Percentiles rank a stretch among this genome's conserved stretches.
These are phyloP conservation scores for Eudasyphora cyanicolor DNA, from an alignment of 2,888 invertebrate genomes.

Conservation along the genomic window DNA sequence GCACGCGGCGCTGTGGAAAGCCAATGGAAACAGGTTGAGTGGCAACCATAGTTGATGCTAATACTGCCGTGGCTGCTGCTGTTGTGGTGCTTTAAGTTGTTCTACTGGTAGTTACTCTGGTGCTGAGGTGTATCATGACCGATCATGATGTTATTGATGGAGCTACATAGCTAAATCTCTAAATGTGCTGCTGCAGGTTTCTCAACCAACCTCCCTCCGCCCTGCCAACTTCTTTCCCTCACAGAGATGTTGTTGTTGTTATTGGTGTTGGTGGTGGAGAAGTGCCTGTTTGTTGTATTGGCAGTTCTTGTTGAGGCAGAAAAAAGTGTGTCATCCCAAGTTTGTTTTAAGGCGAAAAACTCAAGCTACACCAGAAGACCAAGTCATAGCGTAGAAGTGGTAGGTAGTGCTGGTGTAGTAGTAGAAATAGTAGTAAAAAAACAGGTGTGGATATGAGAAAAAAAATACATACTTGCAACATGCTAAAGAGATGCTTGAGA, in stretches of 20 bases:
- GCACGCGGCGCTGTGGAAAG: constrained; percentile 51
- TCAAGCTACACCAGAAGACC: constrained; percentile 18
- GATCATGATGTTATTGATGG: constrained; percentile 66
- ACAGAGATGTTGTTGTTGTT: neutral
- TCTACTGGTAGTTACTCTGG: constrained; percentile 1
- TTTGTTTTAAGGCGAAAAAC: constrained; percentile 52
- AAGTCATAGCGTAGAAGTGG: neutral
- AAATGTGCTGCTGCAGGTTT: constrained; percentile 62
- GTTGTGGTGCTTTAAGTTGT: constrained; percentile 46
- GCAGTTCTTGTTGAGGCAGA: neutral
- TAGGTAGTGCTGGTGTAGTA: neutral
- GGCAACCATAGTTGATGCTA: constrained; percentile 41
- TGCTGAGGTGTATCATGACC: constrained; percentile 60
- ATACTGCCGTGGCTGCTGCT: too few relatives aligned
- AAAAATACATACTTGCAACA: constrained; percentile 4
- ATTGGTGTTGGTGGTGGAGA: constrained; percentile 20
- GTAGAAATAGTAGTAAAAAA: constrained; percentile 24
- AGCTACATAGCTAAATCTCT: too few relatives aligned
- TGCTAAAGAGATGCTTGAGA: constrained; percentile 60
- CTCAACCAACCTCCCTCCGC: neutral
- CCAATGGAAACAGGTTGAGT: constrained; percentile 68
- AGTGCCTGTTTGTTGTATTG: constrained; percentile 43
- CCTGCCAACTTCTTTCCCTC: neutral
- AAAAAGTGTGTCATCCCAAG: constrained; percentile 65
- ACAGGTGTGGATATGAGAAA: constrained; percentile 61